Conservation (phyloP, 2,888 invertebrate genomes). For the Microctonus brassicae region DNA sequence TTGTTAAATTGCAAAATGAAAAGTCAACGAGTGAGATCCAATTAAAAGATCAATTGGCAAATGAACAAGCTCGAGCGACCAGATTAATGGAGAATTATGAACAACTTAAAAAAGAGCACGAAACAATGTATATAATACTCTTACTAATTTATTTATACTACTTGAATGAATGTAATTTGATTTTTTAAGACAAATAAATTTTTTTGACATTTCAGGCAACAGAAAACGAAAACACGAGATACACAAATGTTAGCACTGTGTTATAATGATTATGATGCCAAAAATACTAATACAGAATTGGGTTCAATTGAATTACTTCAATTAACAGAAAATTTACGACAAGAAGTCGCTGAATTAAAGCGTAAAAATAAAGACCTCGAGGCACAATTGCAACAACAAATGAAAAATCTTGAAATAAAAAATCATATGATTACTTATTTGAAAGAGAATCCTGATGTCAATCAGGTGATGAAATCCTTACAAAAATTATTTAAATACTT, state of each 20-base stretch:
- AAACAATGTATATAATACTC: not conserved
- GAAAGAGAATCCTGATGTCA: conserved; percentile 64
- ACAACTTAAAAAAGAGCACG: not conserved
- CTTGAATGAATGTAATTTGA: too few relatives aligned
- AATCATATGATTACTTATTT: conserved; percentile 75
- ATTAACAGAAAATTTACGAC: conserved; percentile 48
- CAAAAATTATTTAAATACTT: conserved; percentile 8
- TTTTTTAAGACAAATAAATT: not conserved
- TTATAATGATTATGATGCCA: not conserved
- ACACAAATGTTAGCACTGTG: not conserved
- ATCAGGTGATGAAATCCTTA: not conserved
- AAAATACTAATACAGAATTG: not conserved
- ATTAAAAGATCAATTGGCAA: not conserved
- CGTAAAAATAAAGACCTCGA: conserved; percentile 71
- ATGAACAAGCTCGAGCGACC: not conserved
- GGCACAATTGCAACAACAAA: conserved; percentile 74
- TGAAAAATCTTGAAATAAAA: conserved; percentile 74
- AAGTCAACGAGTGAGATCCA: conserved; percentile 2
- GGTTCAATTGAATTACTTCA: conserved; percentile 10
- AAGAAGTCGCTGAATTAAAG: conserved; percentile 56
- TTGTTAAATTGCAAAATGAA: not conserved
- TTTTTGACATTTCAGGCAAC: not conserved
- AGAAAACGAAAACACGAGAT: not conserved
- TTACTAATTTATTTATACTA: too few relatives aligned
- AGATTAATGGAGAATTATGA: not conserved